A percentile compares a stretch with the other conserved stretches of the same genome.
These are phyloP conservation scores for Camarhynchus parvulus DNA, from an alignment of 2,113 vertebrate genomes.

Conservation along the genomic window DNA sequence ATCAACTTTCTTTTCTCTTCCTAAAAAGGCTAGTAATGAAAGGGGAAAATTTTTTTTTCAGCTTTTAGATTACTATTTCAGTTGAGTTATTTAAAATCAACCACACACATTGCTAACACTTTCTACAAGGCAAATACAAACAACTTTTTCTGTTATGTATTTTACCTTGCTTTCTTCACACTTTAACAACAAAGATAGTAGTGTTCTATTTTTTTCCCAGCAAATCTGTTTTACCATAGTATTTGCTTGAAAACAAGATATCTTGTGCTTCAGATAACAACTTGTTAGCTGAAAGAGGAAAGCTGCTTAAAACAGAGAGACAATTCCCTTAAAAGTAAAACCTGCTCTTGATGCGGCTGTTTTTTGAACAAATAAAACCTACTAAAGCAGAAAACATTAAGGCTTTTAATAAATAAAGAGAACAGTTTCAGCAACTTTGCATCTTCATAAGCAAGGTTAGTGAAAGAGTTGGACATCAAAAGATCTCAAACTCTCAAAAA, in stretches of 20 bases:
- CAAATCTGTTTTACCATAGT: not conserved
- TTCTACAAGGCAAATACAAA: not conserved
- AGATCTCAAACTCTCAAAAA: not conserved
- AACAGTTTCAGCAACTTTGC: not conserved
- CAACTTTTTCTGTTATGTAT: not conserved
- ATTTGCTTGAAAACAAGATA: not conserved
- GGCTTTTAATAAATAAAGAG: not conserved
- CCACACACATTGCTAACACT: not conserved
- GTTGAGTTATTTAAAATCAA: not conserved
- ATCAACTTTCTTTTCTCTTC: not conserved
- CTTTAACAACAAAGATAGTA: slow-evolving; percentile 11
- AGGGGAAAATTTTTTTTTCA: not conserved
- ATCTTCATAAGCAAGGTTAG: not conserved
- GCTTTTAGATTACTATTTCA: not conserved
- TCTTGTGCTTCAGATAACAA: not conserved
- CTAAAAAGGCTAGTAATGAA: not conserved
- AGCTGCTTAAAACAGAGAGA: not conserved
- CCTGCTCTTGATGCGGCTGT: not conserved
- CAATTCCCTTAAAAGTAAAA: not conserved
- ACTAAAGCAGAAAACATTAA: not conserved
- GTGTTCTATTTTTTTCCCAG: not conserved
- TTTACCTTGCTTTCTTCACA: not conserved
- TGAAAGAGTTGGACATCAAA: not conserved
- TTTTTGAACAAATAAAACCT: not conserved
- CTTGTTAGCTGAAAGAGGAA: not conserved